Percentiles rank a stretch among this genome's conserved stretches.
Evolutionary conservation across 1,140 invertebrate species (phyloP).

Genomic region (Leptinotarsa lineolata): DNA sequence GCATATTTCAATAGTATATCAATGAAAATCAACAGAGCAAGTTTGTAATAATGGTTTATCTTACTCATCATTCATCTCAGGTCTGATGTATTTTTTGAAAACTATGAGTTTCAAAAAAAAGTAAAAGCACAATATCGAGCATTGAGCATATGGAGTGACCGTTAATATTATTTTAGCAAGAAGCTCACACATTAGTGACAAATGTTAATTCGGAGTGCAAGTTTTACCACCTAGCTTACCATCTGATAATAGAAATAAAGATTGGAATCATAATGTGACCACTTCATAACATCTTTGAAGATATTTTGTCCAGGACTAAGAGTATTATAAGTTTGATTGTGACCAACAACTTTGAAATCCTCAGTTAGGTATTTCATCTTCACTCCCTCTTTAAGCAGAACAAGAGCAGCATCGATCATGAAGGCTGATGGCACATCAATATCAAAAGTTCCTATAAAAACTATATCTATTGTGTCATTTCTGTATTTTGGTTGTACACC

Average conservation of each 20-base stretch:
- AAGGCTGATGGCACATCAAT: slow-evolving; percentile 47
- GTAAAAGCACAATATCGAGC: too few relatives aligned
- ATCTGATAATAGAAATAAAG: background rate
- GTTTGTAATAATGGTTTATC: too few relatives aligned
- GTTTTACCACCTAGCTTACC: background rate
- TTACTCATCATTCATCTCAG: too few relatives aligned
- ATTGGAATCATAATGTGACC: slow-evolving; percentile 45
- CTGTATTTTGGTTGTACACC: slow-evolving; percentile 60
- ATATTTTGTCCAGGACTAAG: slow-evolving; percentile 53
- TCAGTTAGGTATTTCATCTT: slow-evolving; percentile 8
- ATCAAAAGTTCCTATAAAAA: slow-evolving; percentile 58
- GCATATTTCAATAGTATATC: too few relatives aligned
- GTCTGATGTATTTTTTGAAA: too few relatives aligned
- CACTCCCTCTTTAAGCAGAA: background rate
- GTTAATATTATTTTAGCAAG: background rate
- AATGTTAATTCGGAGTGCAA: background rate
- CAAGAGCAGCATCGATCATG: slow-evolving; percentile 45
- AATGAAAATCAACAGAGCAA: too few relatives aligned
- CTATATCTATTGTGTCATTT: slow-evolving; percentile 56
- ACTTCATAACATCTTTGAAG: slow-evolving; percentile 46
- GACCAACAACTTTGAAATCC: slow-evolving; percentile 58
- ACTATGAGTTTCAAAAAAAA: too few relatives aligned
- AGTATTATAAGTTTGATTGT: slow-evolving; percentile 56
- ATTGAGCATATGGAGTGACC: too few relatives aligned
- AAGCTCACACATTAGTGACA: background rate